These are phyloP conservation scores for Platyrinchus mystaceus DNA, from an alignment of 2,797 vertebrate species.

Conservation along the genomic window DNA sequence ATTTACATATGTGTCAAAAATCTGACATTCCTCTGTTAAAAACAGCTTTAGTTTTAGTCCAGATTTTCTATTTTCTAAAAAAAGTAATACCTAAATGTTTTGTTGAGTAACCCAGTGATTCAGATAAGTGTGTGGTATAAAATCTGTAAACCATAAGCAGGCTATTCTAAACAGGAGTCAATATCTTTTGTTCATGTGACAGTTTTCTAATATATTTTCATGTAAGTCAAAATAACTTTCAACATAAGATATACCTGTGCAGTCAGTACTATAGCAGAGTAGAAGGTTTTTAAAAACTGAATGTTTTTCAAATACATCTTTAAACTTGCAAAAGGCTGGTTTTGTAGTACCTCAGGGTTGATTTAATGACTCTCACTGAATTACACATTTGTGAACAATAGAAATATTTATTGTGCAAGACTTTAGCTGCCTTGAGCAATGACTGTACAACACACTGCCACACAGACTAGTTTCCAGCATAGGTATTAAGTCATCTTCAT, in stretches of 20 bases:
- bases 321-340: background rate
- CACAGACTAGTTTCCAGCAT: background rate
- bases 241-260: background rate
- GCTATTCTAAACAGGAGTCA: background rate
- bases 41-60: background rate
- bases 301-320: background rate
- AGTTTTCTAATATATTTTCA: background rate
- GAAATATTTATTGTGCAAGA: background rate
- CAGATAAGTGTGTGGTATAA: background rate
- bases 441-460: background rate
- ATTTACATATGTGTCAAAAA: too few species aligned
- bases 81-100: background rate
- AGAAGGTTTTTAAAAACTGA: background rate
- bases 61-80: background rate
- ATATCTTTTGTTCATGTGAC: background rate
- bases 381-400: background rate
- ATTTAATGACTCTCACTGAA: background rate
- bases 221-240: background rate
- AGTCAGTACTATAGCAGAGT: background rate
- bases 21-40: background rate
- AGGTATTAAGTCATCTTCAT: background rate
- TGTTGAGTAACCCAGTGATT: background rate
- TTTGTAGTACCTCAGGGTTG: background rate
- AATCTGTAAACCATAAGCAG: background rate
- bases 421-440: background rate